These are phyloP conservation scores for Cheirogaleus medius DNA, from an alignment of 2,113 vertebrate species.

Conservation along the genomic window DNA sequence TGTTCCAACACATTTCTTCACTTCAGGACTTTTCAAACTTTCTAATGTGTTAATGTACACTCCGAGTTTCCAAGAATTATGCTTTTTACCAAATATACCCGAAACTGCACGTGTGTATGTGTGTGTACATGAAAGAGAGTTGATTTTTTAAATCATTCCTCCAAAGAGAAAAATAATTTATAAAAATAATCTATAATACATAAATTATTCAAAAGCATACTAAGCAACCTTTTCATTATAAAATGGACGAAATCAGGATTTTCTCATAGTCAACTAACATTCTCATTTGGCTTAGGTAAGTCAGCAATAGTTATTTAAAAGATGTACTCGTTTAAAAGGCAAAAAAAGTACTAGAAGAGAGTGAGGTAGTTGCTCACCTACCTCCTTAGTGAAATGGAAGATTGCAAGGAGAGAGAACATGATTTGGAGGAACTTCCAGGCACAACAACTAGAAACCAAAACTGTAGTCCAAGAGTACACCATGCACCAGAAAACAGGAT, in stretches of 20 bases:
- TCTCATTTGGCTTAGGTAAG: neutral
- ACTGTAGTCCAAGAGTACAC: fast-evolving
- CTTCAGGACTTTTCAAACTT: neutral
- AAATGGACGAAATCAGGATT: neutral
- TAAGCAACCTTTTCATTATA: neutral
- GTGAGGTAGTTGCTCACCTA: neutral
- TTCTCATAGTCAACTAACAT: neutral
- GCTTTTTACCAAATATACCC: neutral
- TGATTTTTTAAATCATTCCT: neutral
- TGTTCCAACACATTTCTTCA: neutral
- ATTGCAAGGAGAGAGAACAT: neutral
- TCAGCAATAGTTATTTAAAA: neutral
- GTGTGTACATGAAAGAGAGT: neutral
- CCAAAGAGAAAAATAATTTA: neutral
- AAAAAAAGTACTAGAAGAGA: neutral
- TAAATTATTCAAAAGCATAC: neutral
- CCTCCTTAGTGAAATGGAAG: neutral
- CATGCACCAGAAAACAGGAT: neutral
- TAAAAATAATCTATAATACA: neutral
- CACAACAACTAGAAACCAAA: neutral
- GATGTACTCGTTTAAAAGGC: neutral
- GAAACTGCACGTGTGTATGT: neutral
- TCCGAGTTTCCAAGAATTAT: neutral
- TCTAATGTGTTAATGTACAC: neutral
- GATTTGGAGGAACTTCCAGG: neutral